Base-by-base conservation (phyloP, 2,888 invertebrate genomes). In the Bombyx huttoni region DNA sequence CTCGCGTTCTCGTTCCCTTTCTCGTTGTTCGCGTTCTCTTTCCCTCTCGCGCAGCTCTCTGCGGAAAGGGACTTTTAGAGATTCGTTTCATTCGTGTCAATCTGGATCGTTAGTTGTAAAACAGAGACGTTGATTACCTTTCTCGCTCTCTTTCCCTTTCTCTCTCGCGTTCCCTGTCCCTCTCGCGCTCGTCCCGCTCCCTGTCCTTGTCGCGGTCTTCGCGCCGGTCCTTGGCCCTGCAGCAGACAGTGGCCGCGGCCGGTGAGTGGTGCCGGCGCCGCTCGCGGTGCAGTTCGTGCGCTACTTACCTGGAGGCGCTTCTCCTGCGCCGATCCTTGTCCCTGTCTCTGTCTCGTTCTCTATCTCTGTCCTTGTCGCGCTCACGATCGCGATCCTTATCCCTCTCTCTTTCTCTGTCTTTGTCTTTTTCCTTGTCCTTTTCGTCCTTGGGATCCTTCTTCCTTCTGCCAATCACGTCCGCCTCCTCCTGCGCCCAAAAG, bases 401-500 rank as follows among this genome's bases (percentile, higher is more conserved):
- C 14, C 60, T 52, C 10, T 87, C 91, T 87, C 91, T 14, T 59
- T 55, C 48, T 65, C 61, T 52, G 48, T 71, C 72, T 10, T 62
- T 58, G 76, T 71, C 71, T 34, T 61, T 49, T 45, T 67, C 67
- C 34, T 63, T 55, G 34, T 68, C 64, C 13, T 59, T 67, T 54
- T 76, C 64, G 50, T 73, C 71, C 52, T 72, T 71, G 56, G 76
- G 75, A 61, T 78, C 73, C 57, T 63, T 81, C 86, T 90, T 89
- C 63, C 89, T 78, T 3, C 87, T 78, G 68, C 84, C 82, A 63
- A 89, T 81, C 62, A 90, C 90, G 58, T 92, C 92, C 56, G 92
- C 92, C 73, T 93, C 92, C 74, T 93, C 92, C 90, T 94, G 93
- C 79, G 49, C 35, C 45, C 54, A 33, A 50, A 47, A 49, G 24